phyloP scores from a whole-genome alignment of 2,797 vertebrate genomes.

The Peromyscus aztecus region DNA sequence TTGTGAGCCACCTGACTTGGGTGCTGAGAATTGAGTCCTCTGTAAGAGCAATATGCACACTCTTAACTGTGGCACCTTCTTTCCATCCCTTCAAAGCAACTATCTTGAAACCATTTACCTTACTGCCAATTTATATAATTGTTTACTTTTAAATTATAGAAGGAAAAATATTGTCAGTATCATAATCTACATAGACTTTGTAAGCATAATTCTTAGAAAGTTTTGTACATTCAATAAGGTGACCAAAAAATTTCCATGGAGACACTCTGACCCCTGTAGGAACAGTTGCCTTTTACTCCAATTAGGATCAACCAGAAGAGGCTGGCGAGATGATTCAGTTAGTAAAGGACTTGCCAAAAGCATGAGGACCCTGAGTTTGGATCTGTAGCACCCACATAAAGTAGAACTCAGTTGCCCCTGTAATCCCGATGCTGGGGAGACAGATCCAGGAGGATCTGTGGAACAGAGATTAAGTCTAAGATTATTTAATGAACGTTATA shows the following conservation, averaged over 20 bases:
- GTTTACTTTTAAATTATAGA: conserved; percentile 28
- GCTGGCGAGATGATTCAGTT: not conserved
- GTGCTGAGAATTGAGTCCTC: not conserved
- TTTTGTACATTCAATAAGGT: conserved; percentile 42
- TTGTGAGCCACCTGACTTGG: not conserved
- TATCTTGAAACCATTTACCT: conserved; percentile 24
- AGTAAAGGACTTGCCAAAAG: no score
- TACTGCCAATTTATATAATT: conserved; percentile 40
- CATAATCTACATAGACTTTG: not conserved
- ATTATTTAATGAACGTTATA: not conserved
- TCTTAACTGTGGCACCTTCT: not conserved
- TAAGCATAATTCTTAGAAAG: conserved; percentile 22
- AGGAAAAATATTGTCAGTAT: conserved; percentile 39
- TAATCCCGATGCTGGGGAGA: not conserved
- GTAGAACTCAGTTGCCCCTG: not conserved
- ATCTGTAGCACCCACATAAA: not conserved
- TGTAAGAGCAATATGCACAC: not conserved
- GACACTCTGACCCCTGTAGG: not conserved
- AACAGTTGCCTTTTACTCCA: conserved; percentile 20
- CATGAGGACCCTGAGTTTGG: not conserved
- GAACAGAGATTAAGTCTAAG: not conserved
- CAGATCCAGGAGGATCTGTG: not conserved
- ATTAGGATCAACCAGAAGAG: not conserved
- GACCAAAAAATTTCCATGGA: not conserved
- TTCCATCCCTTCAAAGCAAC: not conserved